phyloP scores from a whole-genome alignment of 2,113 vertebrate genomes.

The Seriola dumerili region DNA sequence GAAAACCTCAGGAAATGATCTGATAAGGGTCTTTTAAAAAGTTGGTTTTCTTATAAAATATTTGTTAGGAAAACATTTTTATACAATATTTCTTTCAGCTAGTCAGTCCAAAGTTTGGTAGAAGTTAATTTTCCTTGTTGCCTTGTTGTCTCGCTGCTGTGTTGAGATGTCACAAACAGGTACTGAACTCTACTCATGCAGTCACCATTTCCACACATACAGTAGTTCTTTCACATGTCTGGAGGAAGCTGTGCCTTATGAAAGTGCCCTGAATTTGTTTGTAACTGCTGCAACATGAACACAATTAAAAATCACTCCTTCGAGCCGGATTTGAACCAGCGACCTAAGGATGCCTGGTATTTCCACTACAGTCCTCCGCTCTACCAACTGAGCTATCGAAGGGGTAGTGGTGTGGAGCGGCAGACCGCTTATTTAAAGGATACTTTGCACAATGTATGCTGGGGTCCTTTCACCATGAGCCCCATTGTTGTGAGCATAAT shows the following conservation, averaged over 20 bases:
- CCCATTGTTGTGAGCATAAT: not conserved
- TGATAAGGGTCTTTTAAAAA: not conserved
- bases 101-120: no score
- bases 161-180: no score
- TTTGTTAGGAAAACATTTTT: not conserved
- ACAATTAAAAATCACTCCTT: slow-evolving; percentile 15
- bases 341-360: slow-evolving; percentile 54
- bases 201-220: no score
- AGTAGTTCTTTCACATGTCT: no score
- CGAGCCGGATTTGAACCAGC: slow-evolving; percentile 67
- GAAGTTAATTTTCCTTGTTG: no score
- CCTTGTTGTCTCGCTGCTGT: not conserved
- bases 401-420: not conserved
- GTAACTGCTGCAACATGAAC: no score
- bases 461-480: not conserved
- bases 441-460: not conserved
- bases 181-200: no score
- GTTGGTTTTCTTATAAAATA: not conserved
- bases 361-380: slow-evolving; percentile 87
- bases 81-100: not conserved
- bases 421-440: no score
- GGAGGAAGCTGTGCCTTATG: no score
- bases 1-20: not conserved
- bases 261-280: no score
- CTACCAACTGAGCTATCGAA: slow-evolving; percentile 91